Evolutionary conservation across 2,888 invertebrate species (phyloP), one percentile per base, ranked within the genome.

Genomic region (Dryobota labecula): DNA sequence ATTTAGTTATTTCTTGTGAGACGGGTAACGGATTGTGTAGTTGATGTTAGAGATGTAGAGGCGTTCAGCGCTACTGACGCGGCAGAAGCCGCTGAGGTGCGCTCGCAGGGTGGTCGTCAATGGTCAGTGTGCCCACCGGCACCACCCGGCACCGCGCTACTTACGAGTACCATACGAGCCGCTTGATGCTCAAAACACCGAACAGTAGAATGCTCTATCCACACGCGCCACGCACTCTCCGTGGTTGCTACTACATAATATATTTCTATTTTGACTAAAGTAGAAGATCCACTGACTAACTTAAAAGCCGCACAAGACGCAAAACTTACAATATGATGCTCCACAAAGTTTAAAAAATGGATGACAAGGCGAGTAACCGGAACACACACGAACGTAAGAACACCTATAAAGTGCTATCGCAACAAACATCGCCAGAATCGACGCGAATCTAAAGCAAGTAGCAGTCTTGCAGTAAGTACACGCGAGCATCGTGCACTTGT

Each of bases 141-240:
- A 11, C 49, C 71, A 9, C 20, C 15, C 1, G 24, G 30, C 83
- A 80, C 61, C 57, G 68, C 69, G 36, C 62, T 74, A 82, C 70
- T 81, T 84, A n/a, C n/a, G n/a, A n/a, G n/a, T n/a, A 84, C 87
- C 87, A 87, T 82, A 70, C 70, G 75, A 66, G 71, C 70, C 66
- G 68, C 70, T 86, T 84, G 73, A 87, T 86, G 89, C 88, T 87
- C 87, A 86, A 90, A 89, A 87, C 87, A 87, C 87, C 82, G 83
- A 87, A 86, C 84, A 83, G 78, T 76, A 84, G 77, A 87, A 86
- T 83, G 84, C 80, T 70, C 83, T 87, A 87, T 88, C 88, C 86
- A 89, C 77, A 68, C 75, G 69, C 53, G 67, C 7, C n/a, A n/a
- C 27, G 9, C 27, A 13, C n/a, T 2, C 18, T 38, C 33, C 27